phyloP scores from a whole-genome alignment of 2,888 invertebrate species.

The Drosophila affinis region DNA sequence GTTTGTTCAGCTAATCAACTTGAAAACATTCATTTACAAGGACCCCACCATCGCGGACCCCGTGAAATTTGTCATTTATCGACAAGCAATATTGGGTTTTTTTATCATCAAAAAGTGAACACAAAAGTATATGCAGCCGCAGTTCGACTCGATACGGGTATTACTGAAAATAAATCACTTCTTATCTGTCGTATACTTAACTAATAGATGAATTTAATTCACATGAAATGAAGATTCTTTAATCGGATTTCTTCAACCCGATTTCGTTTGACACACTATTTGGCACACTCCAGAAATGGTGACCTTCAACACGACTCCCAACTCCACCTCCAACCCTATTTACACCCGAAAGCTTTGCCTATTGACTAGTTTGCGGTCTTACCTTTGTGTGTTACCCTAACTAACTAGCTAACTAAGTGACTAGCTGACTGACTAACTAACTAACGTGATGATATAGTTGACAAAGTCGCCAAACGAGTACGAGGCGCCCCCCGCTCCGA shows the following conservation, averaged over 20 bases:
- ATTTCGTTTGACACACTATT: background rate
- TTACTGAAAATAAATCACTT: background rate
- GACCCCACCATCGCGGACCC: background rate
- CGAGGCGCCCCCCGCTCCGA: constrained; percentile 24
- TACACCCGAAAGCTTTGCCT: constrained; percentile 23
- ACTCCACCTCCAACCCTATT: constrained; percentile 4
- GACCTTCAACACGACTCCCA: background rate
- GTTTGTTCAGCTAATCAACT: constrained; percentile 14
- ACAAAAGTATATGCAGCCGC: constrained; percentile 10
- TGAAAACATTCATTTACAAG: constrained; percentile 17
- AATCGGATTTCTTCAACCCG: background rate
- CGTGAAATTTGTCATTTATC: background rate
- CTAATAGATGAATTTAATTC: background rate
- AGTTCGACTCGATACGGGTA: no score
- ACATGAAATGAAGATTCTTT: background rate
- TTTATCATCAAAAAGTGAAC: background rate
- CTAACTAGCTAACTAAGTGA: constrained; percentile 76
- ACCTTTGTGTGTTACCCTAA: constrained; percentile 56
- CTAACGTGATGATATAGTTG: constrained; percentile 82
- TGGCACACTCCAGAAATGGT: background rate
- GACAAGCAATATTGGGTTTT: background rate
- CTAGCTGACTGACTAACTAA: constrained; percentile 75
- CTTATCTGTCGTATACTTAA: background rate
- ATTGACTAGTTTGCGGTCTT: constrained; percentile 29
- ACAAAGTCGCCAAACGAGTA: constrained; percentile 47